Conservation (phyloP, 2,797 vertebrate species). For the Hemibagrus guttatus region DNA sequence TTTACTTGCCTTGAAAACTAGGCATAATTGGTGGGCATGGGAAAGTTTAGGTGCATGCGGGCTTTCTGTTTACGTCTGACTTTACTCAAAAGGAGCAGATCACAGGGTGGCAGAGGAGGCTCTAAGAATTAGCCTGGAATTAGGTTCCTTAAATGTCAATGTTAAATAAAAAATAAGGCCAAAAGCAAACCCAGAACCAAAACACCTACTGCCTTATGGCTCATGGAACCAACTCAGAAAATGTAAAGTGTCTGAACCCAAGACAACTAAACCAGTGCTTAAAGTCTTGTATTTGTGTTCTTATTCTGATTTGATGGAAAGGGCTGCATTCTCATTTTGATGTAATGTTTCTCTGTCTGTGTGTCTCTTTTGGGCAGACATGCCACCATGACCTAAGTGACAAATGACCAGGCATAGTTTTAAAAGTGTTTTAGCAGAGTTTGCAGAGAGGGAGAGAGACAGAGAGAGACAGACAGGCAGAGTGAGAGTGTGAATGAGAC, state of each 20-base stretch:
- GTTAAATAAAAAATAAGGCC: conserved; percentile 4
- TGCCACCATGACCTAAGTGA: conserved; percentile 53
- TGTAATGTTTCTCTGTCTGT: conserved; percentile 31
- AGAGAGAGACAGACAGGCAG: neutral
- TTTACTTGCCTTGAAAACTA: conserved; percentile 69
- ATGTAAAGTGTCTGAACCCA: neutral
- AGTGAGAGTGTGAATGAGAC: too few relatives aligned
- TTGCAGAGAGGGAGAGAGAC: neutral
- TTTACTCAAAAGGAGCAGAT: conserved; percentile 48
- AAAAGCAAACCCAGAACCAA: conserved; percentile 15
- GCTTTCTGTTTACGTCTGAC: conserved; percentile 68
- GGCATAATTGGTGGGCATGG: conserved; percentile 67
- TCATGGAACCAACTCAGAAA: neutral
- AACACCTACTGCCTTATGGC: neutral
- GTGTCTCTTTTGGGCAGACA: conserved; percentile 22
- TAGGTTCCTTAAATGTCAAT: neutral
- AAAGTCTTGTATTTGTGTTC: conserved; percentile 33
- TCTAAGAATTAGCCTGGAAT: conserved; percentile 3
- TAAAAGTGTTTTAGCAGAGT: conserved; percentile 35
- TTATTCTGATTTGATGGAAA: conserved; percentile 47
- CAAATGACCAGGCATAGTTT: conserved; percentile 41
- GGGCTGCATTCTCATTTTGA: conserved; percentile 32
- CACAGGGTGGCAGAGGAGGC: conserved; percentile 14
- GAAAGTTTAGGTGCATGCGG: conserved; percentile 62
- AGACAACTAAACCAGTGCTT: conserved; percentile 25